Percentiles rank a stretch among this genome's conserved stretches.
Evolutionary conservation across 2,797 vertebrate species (phyloP).

Genomic region (Cryptoblepharus egeriae): DNA sequence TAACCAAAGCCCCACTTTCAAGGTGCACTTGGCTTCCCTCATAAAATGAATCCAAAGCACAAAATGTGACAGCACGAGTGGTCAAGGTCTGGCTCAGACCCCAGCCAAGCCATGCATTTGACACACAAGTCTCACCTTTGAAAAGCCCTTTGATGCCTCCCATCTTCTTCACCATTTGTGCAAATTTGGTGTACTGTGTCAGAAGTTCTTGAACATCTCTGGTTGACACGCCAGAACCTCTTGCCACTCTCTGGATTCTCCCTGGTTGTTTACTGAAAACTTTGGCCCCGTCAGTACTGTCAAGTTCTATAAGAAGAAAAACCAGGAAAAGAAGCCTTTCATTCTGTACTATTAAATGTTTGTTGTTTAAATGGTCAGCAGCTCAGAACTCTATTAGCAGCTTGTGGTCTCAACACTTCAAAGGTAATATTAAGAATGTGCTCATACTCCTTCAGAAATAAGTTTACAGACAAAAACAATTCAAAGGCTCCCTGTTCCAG

Average conservation of each 20-base stretch:
- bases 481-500: too few relatives aligned
- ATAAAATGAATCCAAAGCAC: neutral
- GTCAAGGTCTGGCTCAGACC: neutral
- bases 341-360: neutral
- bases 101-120: neutral
- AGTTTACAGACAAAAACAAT: too few relatives aligned
- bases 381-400: neutral
- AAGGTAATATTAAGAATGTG: neutral
- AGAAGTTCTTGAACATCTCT: conserved; percentile 97
- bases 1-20: neutral
- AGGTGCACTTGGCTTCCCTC: too few relatives aligned
- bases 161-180: conserved; percentile 99
- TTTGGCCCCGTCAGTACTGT: conserved; percentile 97
- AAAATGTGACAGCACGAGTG: neutral
- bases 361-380: neutral
- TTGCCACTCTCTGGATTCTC: conserved; percentile 93
- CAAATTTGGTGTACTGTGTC: conserved; percentile 98
- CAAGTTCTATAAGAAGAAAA: conserved; percentile 83
- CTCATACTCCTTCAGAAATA: too few relatives aligned
- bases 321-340: neutral
- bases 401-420: neutral
- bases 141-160: conserved; percentile 98
- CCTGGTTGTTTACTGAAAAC: conserved; percentile 97
- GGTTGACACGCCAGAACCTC: conserved; percentile 94
- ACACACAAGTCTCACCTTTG: conserved; percentile 84